Evolutionary conservation across 64 coral and sea anemone genomes (phyloP), one percentile per base, ranked within the genome.

Genomic region (Dendrophyllia cribrosa): DNA sequence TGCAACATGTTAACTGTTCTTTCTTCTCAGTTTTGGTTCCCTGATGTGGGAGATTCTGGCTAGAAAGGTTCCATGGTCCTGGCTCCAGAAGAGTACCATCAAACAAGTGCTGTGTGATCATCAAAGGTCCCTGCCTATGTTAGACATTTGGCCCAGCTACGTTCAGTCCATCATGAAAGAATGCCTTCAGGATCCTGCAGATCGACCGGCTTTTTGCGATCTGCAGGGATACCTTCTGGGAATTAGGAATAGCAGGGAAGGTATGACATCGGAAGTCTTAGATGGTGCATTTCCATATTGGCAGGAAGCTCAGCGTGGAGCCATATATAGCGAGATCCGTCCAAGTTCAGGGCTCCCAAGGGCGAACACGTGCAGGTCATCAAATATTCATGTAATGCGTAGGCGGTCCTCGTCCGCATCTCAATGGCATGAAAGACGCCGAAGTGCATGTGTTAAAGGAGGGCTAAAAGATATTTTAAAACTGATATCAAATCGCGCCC

Each of bases 31-130:
- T 86, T 99, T 99, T 91, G 97, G 91, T 45, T 94, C 76, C 1
- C 58, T 66, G 13, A 85, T 96, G 67, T 99, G 97, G 97, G 97
- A 99, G 69, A 94, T 88, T 80, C 44, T 99, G 26, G 86, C 91
- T 9, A 91, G 91, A 53, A 70, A 86, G 8, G 3, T 55, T 65
- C 97, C 97, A 20, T 99, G 97, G 97, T 87, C 88, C 11, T 99
- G 94, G 97, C 66, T 99, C 3, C 50, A 88, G n/a, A 58, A 46
- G 10, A 76, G 62, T 44, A 70, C 83, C 2, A 91, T 96, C 58
- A 77, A 67, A 60, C 87, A 90, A 58, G 73, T 77, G 3, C 2
- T 94, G 7, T 91, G 88, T 22, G 66, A 88, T 0, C 59, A 88
- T 47, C 51, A 62, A 1, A 59, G 43, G 12, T 52, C 56, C 3